Evolutionary conservation across 2,113 vertebrate genomes (phyloP), one percentile per base, ranked within the genome.

Genomic region (Urocynchramus pylzowi): DNA sequence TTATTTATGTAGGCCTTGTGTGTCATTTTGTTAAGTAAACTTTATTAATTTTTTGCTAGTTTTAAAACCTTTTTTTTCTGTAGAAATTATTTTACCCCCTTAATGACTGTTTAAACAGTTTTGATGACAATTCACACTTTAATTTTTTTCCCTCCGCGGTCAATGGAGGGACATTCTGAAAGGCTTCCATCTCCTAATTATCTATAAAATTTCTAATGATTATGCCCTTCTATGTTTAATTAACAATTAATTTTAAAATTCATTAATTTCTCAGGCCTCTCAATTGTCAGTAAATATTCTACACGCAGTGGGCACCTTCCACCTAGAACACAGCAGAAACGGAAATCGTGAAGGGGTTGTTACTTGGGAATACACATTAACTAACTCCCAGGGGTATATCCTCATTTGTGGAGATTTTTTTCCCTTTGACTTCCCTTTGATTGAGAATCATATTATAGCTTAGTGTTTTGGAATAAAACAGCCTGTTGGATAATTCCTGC

Each of bases 401-500:
- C 16, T 11, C 33, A 22, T 27, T 65, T 57, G 8, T 37, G 30
- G 12, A 64, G 14, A 35, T 9, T 35, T 57, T 57, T 41, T 50
- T 26, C 21, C 31, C 30, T 75, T 57, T 67, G 22, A 22, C 8
- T 82, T 54, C 23, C 8, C 23, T 73, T 41, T 54, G 41, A 35
- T 2, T 49, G 41, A 60, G 35, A 64, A 24, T 14, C 0, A 0
- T 42, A 14, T 13, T 18, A 3, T 11, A 56, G 19, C 31, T 68
- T 63, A 27, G 2, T 15, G 15, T 35, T 64, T 69, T 44, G 15
- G 11, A 63, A 64, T 52, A 69, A 84, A 77, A 16, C 9, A 49
- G 20, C 13, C 21, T 60, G 4, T 60, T 61, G n/a, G 31, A 47
- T 10, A 77, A 44, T 49, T 73, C 11, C 19, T 91, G 24, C 11